Base-by-base conservation (phyloP, 2,888 invertebrate genomes). In the Frankliniella intonsa region DNA sequence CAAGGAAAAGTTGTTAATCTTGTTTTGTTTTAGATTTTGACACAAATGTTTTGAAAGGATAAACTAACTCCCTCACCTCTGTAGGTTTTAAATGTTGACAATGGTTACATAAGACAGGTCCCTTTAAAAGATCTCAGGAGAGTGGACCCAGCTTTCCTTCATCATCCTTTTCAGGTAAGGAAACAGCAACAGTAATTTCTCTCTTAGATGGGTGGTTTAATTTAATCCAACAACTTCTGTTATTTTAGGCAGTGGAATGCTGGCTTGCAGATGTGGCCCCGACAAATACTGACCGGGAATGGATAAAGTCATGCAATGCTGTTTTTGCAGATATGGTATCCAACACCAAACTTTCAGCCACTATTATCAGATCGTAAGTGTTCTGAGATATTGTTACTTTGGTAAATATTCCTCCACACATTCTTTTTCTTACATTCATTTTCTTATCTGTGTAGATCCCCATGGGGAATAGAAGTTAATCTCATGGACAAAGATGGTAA, bases 261-360 rank as follows among this genome's bases (percentile, higher is more conserved):
- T 76, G 69, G 69, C 69, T 76, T 22, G 69, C 69, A 0, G 69
- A 76, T 76, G 69, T 76, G 69, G n/a, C 69, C 9, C 69, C 69
- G 5, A 76, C 69, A 25, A 22, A 76, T 12, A 76, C 11, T n/a
- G 69, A 76, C 22, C 22, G 69, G 3, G 69, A 76, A 12, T 76
- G 69, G 69, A 76, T 25, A 22, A 76, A 76, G 25, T 11, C 69
- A 2, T 76, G 22, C 25, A 76, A 76, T 25, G 25, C n/a, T 11
- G 22, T 76, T 12, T 76, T 76, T 76, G 69, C 69, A 25, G 69
- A 76, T 22, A 9, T 76, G 22, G 69, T 76, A 12, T 25, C 12
- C 22, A 22, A 25, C 25, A 22, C 22, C 22, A 76, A 76, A 25
- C 12, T 76, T 1, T 76, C 12, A 8, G 69, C 69, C 9, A 76